phyloP scores from a whole-genome alignment of 2,797 vertebrate species.

The Siniperca obscura region DNA sequence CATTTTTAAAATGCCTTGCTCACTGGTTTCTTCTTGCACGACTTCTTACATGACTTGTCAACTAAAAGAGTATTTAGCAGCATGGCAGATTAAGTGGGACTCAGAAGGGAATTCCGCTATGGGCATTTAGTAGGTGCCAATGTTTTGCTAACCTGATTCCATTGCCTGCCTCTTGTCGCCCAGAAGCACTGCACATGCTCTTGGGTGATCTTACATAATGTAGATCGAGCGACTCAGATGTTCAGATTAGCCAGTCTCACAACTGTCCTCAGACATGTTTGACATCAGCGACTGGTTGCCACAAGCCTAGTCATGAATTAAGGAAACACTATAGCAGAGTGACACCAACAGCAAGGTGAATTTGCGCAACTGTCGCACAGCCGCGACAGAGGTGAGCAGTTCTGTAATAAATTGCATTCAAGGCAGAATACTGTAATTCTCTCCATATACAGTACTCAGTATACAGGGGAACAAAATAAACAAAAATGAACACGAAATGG shows the following conservation, averaged over 20 bases:
- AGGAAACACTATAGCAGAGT: neutral
- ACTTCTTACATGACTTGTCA: neutral
- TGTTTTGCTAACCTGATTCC: conserved; percentile 9
- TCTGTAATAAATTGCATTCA: neutral
- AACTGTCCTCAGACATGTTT: neutral
- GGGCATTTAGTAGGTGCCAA: neutral
- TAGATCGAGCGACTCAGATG: neutral
- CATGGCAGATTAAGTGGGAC: neutral
- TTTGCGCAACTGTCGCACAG: no score
- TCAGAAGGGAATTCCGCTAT: neutral
- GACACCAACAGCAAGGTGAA: neutral
- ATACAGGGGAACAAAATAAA: neutral
- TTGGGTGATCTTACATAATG: neutral
- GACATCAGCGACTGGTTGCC: neutral
- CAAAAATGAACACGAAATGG: neutral
- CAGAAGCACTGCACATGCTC: neutral
- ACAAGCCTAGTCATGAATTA: neutral
- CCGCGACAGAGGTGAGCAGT: neutral
- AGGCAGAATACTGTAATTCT: neutral
- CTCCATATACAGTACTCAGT: neutral
- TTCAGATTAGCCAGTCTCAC: neutral
- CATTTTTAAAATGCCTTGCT: neutral
- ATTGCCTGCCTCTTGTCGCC: neutral
- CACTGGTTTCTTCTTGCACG: neutral
- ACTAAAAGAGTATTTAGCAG: neutral